Evolutionary conservation across 2,888 invertebrate species (phyloP).

Genomic region (Spodoptera littoralis): DNA sequence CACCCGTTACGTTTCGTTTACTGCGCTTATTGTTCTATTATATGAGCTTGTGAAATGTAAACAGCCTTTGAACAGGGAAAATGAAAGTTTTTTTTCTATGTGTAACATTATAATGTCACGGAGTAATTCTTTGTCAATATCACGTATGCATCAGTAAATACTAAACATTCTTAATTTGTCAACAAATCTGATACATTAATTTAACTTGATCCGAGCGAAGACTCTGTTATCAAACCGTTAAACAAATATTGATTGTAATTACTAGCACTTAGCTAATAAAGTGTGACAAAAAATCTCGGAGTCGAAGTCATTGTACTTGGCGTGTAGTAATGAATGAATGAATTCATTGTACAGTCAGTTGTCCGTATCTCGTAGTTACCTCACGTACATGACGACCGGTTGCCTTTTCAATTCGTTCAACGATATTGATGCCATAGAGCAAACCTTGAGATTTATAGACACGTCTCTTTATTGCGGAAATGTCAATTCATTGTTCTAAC

Average conservation of each 20-base stretch:
- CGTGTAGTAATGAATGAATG: constrained; percentile 66
- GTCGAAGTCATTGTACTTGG: constrained; percentile 65
- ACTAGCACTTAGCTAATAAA: constrained; percentile 36
- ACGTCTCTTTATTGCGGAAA: constrained; percentile 55
- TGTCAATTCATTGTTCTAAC: constrained; percentile 46
- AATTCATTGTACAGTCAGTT: constrained; percentile 64
- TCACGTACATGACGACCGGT: constrained; percentile 75
- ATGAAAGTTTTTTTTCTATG: constrained; percentile 63
- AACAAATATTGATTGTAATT: constrained; percentile 43
- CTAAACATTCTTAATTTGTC: too few relatives aligned
- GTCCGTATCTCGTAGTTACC: constrained; percentile 68
- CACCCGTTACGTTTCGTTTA: constrained; percentile 82
- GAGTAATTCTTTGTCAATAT: too few relatives aligned
- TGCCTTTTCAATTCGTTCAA: constrained; percentile 69
- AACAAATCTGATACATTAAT: too few relatives aligned
- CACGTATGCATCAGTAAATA: too few relatives aligned
- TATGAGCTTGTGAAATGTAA: constrained; percentile 81
- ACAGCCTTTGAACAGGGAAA: constrained; percentile 71
- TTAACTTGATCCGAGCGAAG: too few relatives aligned
- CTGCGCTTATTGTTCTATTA: constrained; percentile 81
- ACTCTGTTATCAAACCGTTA: constrained; percentile 12
- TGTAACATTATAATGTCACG: too few relatives aligned
- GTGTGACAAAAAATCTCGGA: constrained; percentile 53
- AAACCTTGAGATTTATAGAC: constrained; percentile 59
- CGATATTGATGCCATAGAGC: constrained; percentile 59